Base-by-base conservation (phyloP, 2,797 vertebrate genomes). In the Schizothorax lantsangensis region DNA sequence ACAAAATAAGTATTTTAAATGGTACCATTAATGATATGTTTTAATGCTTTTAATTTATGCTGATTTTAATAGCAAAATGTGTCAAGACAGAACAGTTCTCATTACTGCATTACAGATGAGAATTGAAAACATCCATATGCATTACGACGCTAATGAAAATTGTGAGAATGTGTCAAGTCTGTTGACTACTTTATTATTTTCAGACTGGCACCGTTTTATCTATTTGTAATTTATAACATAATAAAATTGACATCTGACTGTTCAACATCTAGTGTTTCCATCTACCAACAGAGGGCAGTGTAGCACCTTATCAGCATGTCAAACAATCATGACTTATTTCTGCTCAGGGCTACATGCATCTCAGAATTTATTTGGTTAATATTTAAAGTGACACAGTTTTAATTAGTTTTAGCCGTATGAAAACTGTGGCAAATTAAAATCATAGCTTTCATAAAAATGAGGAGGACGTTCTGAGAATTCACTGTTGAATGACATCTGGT, bases 251-350 rank as follows among this genome's bases (percentile, higher is more conserved):
- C 66, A 72, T 64, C 74, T n/a, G 49, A 38, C 43, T 85, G 66
- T 49, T 33, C 71, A 72, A 19, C 36, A 47, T 89, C 91, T 83
- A 91, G 33, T 94, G 87, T 87, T 43, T 5, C 38, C 3, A 49
- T 19, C 68, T 0, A 72, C 93, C 95, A 93, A 84, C 90, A 52
- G 95, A 88, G 92, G 95, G 94, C 94, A 94, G 92, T 91, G 74
- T 75, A 68, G 89, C 72, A 73, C 85, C 89, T 88, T 91, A 90
- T 69, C 26, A 68, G 30, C 21, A 6, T 30, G 72, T 69, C 38
- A 68, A 30, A 87, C 23, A 43, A 84, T 64, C 52, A 59, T 81
- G 54, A 17, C 36, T 23, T 85, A 81, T 47, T 66, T 45, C 78
- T 84, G 59, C 80, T 80, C 72, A 66, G 54, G 14, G 38, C 12